Percentiles rank a stretch among this genome's conserved stretches.
These are phyloP conservation scores for Gnathonemus longibarbis DNA, from an alignment of 2,113 vertebrate genomes.

Conservation along the genomic window DNA sequence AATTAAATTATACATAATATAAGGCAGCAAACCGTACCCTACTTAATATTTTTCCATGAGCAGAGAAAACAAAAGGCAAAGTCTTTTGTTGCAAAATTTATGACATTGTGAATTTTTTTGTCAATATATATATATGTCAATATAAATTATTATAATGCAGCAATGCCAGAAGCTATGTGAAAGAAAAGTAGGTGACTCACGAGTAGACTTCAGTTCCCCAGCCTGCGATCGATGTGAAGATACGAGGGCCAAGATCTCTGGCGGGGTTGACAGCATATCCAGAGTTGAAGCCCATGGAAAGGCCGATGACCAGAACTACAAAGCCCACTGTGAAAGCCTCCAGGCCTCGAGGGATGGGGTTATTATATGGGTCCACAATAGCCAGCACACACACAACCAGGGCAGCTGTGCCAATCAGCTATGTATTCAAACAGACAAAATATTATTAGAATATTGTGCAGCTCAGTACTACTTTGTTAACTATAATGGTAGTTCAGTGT, in stretches of 20 bases:
- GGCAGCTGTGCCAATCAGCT: conserved; percentile 90
- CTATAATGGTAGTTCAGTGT: background rate
- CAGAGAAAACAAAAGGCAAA: background rate
- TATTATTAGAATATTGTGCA: background rate
- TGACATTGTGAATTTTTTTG: background rate
- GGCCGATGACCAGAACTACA: conserved; percentile 85
- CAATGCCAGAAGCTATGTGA: background rate
- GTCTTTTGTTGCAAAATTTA: background rate
- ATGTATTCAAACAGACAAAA: background rate
- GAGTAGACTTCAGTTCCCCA: conserved; percentile 83
- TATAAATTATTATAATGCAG: background rate
- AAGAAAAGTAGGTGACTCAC: conserved; percentile 61
- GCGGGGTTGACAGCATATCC: conserved; percentile 96
- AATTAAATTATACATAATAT: background rate
- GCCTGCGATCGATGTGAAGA: conserved; percentile 85
- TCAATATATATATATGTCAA: background rate
- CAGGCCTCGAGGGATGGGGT: conserved; percentile 79
- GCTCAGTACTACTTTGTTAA: background rate
- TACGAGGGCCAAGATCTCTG: conserved; percentile 86
- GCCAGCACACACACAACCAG: conserved; percentile 88
- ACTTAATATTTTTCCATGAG: background rate
- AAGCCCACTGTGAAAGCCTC: conserved; percentile 96
- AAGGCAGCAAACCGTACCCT: background rate
- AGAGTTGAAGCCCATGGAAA: conserved; percentile 97
- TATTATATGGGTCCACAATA: conserved; percentile 91